Evolutionary conservation across 2,888 invertebrate species (phyloP).

Genomic region (Amphiduros pacificus): DNA sequence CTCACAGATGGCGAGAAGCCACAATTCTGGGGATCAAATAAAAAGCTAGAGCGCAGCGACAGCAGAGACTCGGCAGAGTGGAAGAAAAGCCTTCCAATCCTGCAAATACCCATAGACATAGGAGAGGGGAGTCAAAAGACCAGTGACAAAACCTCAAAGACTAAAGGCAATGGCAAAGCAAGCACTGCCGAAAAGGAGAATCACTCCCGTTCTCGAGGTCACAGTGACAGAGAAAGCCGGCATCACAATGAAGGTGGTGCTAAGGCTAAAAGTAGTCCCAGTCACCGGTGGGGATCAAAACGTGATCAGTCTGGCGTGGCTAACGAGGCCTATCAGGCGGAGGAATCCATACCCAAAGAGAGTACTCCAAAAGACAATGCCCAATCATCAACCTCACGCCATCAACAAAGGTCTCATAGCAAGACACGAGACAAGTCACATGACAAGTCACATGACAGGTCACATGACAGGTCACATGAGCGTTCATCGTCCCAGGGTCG

Average conservation of each 20-base stretch:
- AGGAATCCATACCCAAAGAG: too few relatives aligned
- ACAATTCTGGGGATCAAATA: too few relatives aligned
- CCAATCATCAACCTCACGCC: background rate
- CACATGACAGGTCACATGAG: background rate
- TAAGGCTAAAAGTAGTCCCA: background rate
- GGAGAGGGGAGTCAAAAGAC: background rate
- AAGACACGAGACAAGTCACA: background rate
- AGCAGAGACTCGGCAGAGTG: background rate
- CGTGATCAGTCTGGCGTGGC: background rate
- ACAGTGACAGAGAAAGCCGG: background rate
- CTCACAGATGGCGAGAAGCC: too few relatives aligned
- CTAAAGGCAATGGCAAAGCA: background rate
- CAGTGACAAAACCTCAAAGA: background rate
- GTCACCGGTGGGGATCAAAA: too few relatives aligned
- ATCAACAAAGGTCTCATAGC: too few relatives aligned
- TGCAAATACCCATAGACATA: background rate
- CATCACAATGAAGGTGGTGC: background rate
- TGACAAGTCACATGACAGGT: background rate
- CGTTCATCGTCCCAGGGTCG: background rate
- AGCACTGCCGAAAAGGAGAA: background rate
- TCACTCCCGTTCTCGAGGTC: background rate
- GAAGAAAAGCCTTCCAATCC: background rate
- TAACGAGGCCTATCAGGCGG: background rate
- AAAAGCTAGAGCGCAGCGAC: too few relatives aligned
- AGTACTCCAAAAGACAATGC: background rate